Evolutionary conservation across 2,888 invertebrate genomes (phyloP).

Genomic region (Diarsia rubi): DNA sequence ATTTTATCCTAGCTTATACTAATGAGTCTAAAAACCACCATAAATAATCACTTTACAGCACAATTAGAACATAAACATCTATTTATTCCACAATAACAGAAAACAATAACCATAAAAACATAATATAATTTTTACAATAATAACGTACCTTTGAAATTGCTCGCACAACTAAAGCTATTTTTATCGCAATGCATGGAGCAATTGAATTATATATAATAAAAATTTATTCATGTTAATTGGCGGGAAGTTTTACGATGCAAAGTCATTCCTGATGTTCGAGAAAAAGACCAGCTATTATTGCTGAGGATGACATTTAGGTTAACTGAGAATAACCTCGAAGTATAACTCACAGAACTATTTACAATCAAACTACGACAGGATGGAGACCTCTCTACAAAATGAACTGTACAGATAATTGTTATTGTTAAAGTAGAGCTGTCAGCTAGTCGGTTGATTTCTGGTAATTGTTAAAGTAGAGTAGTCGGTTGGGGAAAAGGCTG

Average conservation of each 20-base stretch:
- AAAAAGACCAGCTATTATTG: conserved; percentile 44
- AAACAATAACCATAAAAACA: conserved; percentile 34
- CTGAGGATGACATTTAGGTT: conserved; percentile 39
- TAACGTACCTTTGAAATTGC: conserved; percentile 25
- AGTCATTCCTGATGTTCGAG: conserved; percentile 44
- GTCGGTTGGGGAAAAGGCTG: background rate
- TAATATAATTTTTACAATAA: conserved; percentile 37
- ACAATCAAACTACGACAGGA: conserved; percentile 11
- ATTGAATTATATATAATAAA: conserved; percentile 71
- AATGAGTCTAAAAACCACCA: conserved; percentile 4
- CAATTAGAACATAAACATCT: conserved; percentile 29
- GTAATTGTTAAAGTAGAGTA: background rate
- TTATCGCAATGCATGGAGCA: conserved; percentile 53
- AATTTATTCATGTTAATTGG: conserved; percentile 75
- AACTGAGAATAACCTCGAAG: conserved; percentile 10
- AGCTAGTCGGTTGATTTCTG: background rate
- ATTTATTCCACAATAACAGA: conserved; percentile 27
- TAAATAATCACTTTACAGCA: conserved; percentile 26
- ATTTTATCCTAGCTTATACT: no score
- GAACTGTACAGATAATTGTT: background rate
- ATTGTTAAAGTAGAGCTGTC: background rate
- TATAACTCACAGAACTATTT: background rate
- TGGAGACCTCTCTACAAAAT: background rate
- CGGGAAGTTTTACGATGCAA: conserved; percentile 65
- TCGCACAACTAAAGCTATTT: conserved; percentile 46